These are phyloP conservation scores for Yponomeuta cagnagella DNA, from an alignment of 2,888 invertebrate species.

Conservation along the genomic window DNA sequence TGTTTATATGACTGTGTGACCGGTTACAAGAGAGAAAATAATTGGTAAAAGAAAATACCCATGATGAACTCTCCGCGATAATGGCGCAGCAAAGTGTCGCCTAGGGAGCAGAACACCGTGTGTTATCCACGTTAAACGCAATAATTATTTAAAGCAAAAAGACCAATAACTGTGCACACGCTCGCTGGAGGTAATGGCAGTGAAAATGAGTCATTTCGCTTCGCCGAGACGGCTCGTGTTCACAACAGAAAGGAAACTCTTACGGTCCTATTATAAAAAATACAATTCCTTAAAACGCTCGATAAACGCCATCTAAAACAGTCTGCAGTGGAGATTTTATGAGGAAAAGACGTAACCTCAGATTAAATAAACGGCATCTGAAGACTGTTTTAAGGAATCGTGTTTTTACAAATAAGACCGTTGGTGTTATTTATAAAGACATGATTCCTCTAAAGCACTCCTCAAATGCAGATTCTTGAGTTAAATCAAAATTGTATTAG, in stretches of 20 bases:
- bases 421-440: no score
- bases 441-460: no score
- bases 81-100: neutral
- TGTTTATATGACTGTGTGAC: no score
- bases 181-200: conserved; percentile 28
- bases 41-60: neutral
- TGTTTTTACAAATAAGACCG: no score
- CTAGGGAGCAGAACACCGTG: neutral
- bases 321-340: no score
- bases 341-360: no score
- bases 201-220: conserved; percentile 27
- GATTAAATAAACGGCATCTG: no score
- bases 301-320: no score
- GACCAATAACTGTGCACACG: conserved; percentile 10
- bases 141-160: conserved; percentile 14
- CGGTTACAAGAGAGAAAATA: neutral
- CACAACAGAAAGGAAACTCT: neutral
- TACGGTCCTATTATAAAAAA: neutral
- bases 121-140: conserved; percentile 2
- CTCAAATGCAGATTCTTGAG: no score
- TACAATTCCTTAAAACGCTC: neutral
- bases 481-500: no score
- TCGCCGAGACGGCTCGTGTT: neutral
- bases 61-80: neutral
- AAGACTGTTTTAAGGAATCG: no score